Conservation (phyloP, 2,113 vertebrate species). For the Bos indicus region DNA sequence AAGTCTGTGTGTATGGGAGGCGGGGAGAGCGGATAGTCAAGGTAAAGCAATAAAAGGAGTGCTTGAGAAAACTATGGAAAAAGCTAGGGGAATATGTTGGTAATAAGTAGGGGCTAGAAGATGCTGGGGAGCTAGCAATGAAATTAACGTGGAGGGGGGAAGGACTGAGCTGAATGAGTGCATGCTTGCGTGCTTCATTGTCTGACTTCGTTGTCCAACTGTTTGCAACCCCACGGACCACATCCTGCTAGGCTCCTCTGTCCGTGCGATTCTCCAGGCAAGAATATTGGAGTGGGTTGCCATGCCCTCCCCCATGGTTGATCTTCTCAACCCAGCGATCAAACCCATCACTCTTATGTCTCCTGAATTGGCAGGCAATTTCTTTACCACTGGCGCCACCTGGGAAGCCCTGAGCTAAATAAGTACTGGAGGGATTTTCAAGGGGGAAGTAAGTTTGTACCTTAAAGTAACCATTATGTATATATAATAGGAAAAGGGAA, state of each 20-base stretch:
- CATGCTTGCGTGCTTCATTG: not conserved
- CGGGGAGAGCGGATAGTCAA: not conserved
- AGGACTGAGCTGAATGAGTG: not conserved
- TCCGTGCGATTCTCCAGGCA: not conserved
- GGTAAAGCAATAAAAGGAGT: not conserved
- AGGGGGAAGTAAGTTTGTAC: not conserved
- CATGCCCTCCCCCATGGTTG: not conserved
- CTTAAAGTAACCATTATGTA: not conserved
- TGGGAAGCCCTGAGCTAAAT: not conserved
- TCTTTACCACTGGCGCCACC: not conserved
- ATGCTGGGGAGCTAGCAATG: not conserved
- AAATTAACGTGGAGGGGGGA: not conserved
- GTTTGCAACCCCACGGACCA: not conserved
- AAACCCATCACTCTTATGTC: not conserved
- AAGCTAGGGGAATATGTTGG: not conserved
- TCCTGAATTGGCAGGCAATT: not conserved
- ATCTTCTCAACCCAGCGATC: not conserved
- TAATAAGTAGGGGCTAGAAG: not conserved
- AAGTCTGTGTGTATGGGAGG: accelerated
- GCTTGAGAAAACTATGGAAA: not conserved
- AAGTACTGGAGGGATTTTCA: not conserved
- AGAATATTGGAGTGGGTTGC: not conserved
- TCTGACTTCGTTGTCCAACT: not conserved
- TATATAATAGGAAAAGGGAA: not conserved
- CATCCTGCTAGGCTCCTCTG: not conserved